Evolutionary conservation across 2,113 vertebrate species (phyloP).

Genomic region (Coturnix japonica): DNA sequence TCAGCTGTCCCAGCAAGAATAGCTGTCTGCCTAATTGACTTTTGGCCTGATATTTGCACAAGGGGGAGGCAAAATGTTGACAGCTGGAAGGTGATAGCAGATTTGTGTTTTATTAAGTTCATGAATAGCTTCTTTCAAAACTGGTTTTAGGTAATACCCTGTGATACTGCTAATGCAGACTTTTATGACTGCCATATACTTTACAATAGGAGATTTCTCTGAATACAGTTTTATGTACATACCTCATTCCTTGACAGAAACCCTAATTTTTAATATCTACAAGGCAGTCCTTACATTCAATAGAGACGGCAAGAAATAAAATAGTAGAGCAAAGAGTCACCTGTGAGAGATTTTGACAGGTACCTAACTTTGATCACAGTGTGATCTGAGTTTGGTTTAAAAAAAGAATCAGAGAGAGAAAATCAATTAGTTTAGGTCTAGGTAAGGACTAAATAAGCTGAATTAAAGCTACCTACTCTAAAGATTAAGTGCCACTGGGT

Average conservation of each 20-base stretch:
- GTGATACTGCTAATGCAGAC: background rate
- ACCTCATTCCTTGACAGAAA: conserved; percentile 4
- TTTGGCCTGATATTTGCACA: background rate
- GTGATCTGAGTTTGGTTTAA: background rate
- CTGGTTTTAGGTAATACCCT: background rate
- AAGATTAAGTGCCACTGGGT: background rate
- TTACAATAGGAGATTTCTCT: background rate
- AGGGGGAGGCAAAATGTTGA: background rate
- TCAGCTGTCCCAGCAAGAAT: background rate
- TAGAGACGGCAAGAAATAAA: conserved; percentile 18
- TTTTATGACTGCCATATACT: background rate
- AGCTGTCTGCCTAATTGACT: background rate
- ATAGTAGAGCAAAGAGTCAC: background rate
- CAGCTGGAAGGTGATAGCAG: background rate
- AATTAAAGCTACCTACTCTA: background rate
- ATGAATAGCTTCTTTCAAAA: background rate
- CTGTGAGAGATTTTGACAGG: conserved; percentile 1
- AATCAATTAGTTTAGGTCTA: background rate
- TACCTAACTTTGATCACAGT: background rate
- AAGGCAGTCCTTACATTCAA: conserved; percentile 3
- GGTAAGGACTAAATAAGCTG: background rate
- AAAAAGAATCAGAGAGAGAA: background rate
- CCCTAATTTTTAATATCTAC: background rate
- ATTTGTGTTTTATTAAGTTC: background rate
- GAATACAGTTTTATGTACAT: background rate